phyloP scores from a whole-genome alignment of 1,140 invertebrate genomes.

The Olivierus martensii region DNA sequence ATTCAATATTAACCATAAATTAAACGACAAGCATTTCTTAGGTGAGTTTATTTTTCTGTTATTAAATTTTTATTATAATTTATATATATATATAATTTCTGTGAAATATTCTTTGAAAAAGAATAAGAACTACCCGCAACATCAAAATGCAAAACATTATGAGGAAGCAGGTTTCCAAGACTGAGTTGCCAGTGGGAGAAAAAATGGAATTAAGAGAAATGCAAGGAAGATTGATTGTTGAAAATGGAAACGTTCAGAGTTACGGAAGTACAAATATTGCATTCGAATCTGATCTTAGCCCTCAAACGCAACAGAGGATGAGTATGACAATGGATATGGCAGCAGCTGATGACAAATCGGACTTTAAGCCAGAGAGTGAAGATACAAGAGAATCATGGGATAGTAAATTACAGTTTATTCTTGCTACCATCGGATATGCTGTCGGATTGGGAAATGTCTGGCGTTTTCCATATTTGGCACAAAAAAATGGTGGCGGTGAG shows the following conservation, averaged over 20 bases:
- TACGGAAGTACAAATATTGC: slow-evolving; percentile 75
- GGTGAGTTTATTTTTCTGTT: no score
- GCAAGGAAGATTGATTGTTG: slow-evolving; percentile 57
- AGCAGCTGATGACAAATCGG: slow-evolving; percentile 35
- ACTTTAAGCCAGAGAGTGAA: slow-evolving; percentile 41
- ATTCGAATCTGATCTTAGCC: slow-evolving; percentile 55
- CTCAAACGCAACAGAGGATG: slow-evolving; percentile 1
- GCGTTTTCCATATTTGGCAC: slow-evolving; percentile 43
- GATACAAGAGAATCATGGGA: slow-evolving; percentile 79
- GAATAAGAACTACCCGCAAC: neutral
- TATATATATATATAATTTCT: no score
- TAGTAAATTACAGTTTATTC: slow-evolving; percentile 75
- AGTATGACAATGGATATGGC: slow-evolving; percentile 19
- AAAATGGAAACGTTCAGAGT: slow-evolving; percentile 29
- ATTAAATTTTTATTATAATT: no score
- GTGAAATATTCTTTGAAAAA: no score
- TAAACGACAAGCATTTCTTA: no score
- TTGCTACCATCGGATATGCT: slow-evolving; percentile 84
- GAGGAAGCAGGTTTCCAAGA: slow-evolving; percentile 17
- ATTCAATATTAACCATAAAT: no score
- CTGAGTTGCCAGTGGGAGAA: slow-evolving; percentile 20
- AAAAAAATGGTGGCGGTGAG: slow-evolving; percentile 75
- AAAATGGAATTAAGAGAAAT: slow-evolving; percentile 61
- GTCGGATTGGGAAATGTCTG: slow-evolving; percentile 45
- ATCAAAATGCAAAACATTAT: slow-evolving; percentile 20